These are phyloP conservation scores for Trimorus sp. DNA, from an alignment of 2,888 invertebrate species.

Conservation along the genomic window DNA sequence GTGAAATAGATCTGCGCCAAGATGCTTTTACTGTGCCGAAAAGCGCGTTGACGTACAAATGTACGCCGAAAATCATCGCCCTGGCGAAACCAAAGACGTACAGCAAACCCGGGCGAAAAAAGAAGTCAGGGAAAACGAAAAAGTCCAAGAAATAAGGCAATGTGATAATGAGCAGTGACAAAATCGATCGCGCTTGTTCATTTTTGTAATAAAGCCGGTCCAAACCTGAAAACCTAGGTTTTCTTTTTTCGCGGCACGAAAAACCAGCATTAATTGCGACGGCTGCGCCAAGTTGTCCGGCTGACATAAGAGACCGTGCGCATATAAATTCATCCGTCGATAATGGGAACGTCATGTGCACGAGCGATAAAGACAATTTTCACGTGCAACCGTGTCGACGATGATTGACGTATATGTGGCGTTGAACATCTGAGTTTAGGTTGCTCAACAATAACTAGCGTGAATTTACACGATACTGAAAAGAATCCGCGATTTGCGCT, in stretches of 20 bases:
- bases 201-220: too few relatives aligned
- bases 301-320: too few relatives aligned
- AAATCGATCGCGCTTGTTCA: too few relatives aligned
- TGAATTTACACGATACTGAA: too few relatives aligned
- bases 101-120: conserved; percentile 33
- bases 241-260: too few relatives aligned
- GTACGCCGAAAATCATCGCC: conserved; percentile 70
- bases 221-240: too few relatives aligned
- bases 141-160: background rate
- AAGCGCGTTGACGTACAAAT: conserved; percentile 73
- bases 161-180: too few relatives aligned
- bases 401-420: conserved; percentile 34
- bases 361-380: conserved; percentile 41
- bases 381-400: conserved; percentile 18
- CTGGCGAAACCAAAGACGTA: conserved; percentile 74
- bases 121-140: conserved; percentile 9
- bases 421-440: too few relatives aligned
- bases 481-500: too few relatives aligned
- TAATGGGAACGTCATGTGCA: conserved; percentile 24
- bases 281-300: too few relatives aligned
- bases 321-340: background rate
- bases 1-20: conserved; percentile 74
- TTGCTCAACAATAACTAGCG: too few relatives aligned
- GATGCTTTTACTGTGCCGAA: conserved; percentile 76
- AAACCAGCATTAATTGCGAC: too few relatives aligned